phyloP scores from a whole-genome alignment of 2,797 vertebrate species.

The Propithecus perrieri region DNA sequence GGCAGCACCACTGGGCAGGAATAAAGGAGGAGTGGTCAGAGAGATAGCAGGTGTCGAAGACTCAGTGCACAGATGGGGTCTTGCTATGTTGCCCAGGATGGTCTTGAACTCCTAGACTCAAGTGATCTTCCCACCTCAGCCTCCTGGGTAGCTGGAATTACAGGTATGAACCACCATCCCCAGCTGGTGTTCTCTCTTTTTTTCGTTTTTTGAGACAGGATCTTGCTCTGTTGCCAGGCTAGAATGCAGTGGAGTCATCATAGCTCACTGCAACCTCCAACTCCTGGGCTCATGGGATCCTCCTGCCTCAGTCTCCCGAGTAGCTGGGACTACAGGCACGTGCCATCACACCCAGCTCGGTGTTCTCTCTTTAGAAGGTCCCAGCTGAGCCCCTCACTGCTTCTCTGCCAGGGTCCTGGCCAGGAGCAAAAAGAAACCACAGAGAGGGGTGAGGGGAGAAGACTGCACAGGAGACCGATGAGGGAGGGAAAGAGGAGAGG shows the following conservation, averaged over 20 bases:
- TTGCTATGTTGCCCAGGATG: not conserved
- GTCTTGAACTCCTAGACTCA: not conserved
- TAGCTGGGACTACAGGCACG: not conserved
- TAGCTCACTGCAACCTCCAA: not conserved
- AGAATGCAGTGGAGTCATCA: not conserved
- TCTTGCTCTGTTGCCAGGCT: not conserved
- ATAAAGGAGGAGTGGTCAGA: not conserved
- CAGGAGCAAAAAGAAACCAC: slow-evolving; percentile 16
- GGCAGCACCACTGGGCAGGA: not conserved
- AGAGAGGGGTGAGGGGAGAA: not conserved
- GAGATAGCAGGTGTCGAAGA: not conserved
- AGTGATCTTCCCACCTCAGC: not conserved
- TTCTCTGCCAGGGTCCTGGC: not conserved
- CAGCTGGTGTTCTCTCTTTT: not conserved
- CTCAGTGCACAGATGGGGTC: not conserved
- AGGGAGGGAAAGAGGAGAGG: not conserved
- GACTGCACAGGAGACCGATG: not conserved
- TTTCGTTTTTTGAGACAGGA: not conserved
- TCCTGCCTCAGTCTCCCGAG: not conserved
- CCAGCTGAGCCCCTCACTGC: slow-evolving; percentile 1
- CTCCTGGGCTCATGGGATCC: not conserved
- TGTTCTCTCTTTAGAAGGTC: slow-evolving; percentile 43
- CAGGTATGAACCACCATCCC: not conserved
- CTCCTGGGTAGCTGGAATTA: not conserved
- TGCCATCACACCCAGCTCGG: not conserved